These are phyloP conservation scores for Xestia ashworthii DNA, from an alignment of 2,888 invertebrate species.

Conservation along the genomic window DNA sequence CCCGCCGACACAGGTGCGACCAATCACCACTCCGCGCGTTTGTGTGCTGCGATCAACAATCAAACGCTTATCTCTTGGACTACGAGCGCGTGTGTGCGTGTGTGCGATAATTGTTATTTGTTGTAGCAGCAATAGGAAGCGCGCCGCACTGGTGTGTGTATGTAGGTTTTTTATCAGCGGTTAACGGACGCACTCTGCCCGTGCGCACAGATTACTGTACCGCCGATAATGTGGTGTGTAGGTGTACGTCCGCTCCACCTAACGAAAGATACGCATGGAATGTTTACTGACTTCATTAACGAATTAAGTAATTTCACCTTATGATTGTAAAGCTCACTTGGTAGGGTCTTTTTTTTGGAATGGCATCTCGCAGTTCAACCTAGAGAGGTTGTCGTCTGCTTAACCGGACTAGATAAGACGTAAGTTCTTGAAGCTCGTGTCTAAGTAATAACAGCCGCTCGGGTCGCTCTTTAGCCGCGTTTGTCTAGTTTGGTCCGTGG, in stretches of 20 bases:
- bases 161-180: conserved; percentile 83
- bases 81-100: conserved; percentile 71
- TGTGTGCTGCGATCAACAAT: conserved; percentile 75
- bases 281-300: conserved; percentile 49
- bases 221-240: conserved; percentile 76
- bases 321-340: background rate
- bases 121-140: conserved; percentile 80
- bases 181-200: conserved; percentile 84
- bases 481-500: background rate
- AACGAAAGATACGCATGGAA: conserved; percentile 58
- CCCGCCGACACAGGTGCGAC: conserved; percentile 80
- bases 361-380: too few relatives aligned
- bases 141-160: conserved; percentile 73
- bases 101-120: conserved; percentile 81
- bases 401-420: background rate
- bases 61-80: conserved; percentile 75
- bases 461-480: background rate
- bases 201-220: conserved; percentile 78
- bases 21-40: conserved; percentile 77
- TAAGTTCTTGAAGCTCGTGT: background rate
- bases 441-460: background rate
- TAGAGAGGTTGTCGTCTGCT: too few relatives aligned
- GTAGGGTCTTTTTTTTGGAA: background rate
- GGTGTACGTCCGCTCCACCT: conserved; percentile 85
- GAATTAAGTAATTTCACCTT: conserved; percentile 7